phyloP scores from a whole-genome alignment of 2,797 vertebrate genomes.

The Cryptoprocta ferox region DNA sequence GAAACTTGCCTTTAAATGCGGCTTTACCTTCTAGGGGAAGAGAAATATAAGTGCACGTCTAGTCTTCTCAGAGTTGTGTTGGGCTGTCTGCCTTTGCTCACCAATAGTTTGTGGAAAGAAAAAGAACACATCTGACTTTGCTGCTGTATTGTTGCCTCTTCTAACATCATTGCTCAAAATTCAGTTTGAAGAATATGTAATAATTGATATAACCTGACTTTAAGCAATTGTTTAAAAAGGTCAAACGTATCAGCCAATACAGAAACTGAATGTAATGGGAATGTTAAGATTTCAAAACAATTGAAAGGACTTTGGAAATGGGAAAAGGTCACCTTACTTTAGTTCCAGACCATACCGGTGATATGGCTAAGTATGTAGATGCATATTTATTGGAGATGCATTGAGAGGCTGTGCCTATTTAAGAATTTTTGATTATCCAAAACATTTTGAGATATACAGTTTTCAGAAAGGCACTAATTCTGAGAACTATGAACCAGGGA shows the following conservation, averaged over 20 bases:
- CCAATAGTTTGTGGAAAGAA: conserved; percentile 90
- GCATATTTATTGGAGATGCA: conserved; percentile 89
- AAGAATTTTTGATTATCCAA: conserved; percentile 59
- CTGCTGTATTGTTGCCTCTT: conserved; percentile 91
- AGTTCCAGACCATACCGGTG: conserved; percentile 89
- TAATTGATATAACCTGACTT: conserved; percentile 91
- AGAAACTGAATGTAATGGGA: conserved; percentile 88
- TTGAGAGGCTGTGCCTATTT: conserved; percentile 81
- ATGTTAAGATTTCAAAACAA: conserved; percentile 90
- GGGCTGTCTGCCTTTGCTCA: conserved; percentile 92
- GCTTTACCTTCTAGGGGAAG: conserved; percentile 92
- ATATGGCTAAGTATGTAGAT: conserved; percentile 89
- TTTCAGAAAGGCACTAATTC: conserved; percentile 73
- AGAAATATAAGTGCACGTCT: conserved; percentile 91
- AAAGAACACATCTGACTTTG: conserved; percentile 90
- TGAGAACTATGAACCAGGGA: conserved; percentile 79
- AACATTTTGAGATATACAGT: conserved; percentile 61
- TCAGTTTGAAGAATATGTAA: conserved; percentile 92
- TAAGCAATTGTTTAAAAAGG: conserved; percentile 91
- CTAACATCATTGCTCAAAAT: conserved; percentile 89
- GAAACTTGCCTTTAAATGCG: conserved; percentile 91
- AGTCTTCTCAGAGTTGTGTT: conserved; percentile 90
- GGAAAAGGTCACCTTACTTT: conserved; percentile 86
- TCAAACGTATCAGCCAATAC: conserved; percentile 87
- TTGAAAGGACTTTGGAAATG: conserved; percentile 89